Conservation (phyloP, 2,888 invertebrate genomes). For the Ornithoptera alexandrae region DNA sequence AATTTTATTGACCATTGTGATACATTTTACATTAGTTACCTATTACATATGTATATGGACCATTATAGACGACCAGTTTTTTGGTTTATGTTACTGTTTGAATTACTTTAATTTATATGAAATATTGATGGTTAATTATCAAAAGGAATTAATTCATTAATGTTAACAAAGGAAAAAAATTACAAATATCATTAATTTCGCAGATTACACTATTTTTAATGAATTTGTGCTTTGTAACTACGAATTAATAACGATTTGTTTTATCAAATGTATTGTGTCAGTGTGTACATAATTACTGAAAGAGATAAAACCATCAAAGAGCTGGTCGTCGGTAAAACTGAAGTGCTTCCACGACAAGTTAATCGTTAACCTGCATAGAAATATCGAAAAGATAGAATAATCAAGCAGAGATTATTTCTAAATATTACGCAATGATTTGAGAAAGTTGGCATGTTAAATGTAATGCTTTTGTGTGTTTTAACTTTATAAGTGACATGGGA, state of each 20-base stretch:
- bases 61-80: constrained; percentile 36
- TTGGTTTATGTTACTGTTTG: constrained; percentile 24
- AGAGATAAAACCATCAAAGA: constrained; percentile 34
- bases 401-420: background rate
- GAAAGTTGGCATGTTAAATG: constrained; percentile 2
- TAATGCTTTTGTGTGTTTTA: constrained; percentile 5
- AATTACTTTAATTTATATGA: too few relatives aligned
- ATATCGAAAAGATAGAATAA: background rate
- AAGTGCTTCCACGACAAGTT: constrained; percentile 65
- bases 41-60: constrained; percentile 32
- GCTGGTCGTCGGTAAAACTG: constrained; percentile 48
- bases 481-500: background rate
- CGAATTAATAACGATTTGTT: background rate
- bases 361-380: constrained; percentile 28
- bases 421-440: background rate
- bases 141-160: background rate
- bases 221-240: background rate
- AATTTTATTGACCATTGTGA: constrained; percentile 32
- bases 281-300: background rate
- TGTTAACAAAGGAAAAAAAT: background rate
- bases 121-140: background rate
- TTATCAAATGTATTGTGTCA: background rate
- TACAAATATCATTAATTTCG: background rate
- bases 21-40: constrained; percentile 26
- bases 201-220: background rate